phyloP scores from a whole-genome alignment of 2,113 vertebrate genomes.

The Sinocyclocheilus rhinocerous region DNA sequence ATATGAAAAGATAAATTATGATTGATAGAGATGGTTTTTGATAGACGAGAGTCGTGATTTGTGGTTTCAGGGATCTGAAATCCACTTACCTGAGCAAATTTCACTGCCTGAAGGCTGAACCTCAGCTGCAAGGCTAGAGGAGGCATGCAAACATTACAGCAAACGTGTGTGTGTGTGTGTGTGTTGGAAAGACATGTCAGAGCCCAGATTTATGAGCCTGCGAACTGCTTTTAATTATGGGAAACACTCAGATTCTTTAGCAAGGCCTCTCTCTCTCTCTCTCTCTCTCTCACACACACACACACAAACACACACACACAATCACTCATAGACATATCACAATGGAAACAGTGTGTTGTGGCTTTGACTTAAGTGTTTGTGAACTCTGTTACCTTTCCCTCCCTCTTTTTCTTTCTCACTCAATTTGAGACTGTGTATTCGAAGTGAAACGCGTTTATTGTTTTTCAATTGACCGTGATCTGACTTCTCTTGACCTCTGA shows the following conservation, averaged over 20 bases:
- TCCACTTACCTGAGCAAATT: slow-evolving; percentile 11
- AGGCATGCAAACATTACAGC: slow-evolving; percentile 18
- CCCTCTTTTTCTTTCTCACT: neutral
- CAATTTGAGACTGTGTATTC: neutral
- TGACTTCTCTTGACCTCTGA: neutral
- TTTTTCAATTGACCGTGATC: slow-evolving; percentile 7
- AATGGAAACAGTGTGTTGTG: slow-evolving; percentile 22
- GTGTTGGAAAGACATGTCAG: slow-evolving; percentile 18
- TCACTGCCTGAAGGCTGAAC: slow-evolving; percentile 20
- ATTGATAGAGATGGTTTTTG: slow-evolving; percentile 23
- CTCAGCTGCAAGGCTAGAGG: slow-evolving; percentile 19
- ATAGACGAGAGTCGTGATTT: neutral
- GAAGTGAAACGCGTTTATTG: slow-evolving; percentile 1
- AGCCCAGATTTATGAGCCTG: slow-evolving; percentile 47
- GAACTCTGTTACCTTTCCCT: neutral
- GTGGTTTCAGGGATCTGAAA: slow-evolving; percentile 11
- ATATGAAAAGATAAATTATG: neutral
- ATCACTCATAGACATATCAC: neutral
- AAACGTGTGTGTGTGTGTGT: slow-evolving; percentile 32
- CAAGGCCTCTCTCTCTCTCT: neutral
- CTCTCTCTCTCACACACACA: neutral
- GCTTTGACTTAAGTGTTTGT: slow-evolving; percentile 6
- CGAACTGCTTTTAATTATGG: slow-evolving; percentile 52
- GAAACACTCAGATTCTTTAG: slow-evolving; percentile 29
- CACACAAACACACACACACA: neutral